Evolutionary conservation across 2,888 invertebrate species (phyloP).

Genomic region (Cerastis rubricosa): DNA sequence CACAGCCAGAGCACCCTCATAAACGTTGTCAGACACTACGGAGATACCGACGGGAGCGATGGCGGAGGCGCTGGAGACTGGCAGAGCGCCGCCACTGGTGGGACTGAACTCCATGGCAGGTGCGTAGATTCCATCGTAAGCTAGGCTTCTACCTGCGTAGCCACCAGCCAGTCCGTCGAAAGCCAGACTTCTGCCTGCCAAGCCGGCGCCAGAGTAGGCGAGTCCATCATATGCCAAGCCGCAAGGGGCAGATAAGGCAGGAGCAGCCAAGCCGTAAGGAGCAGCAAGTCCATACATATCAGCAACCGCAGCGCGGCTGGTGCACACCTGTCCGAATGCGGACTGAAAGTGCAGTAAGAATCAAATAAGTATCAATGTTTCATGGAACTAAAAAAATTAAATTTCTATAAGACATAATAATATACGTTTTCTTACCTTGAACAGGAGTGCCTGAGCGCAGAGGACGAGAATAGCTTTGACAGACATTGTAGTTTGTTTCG

Average conservation of each 20-base stretch:
- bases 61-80: conserved; percentile 33
- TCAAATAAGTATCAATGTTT: background rate
- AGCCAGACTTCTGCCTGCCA: conserved; percentile 1
- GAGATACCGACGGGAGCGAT: conserved; percentile 29
- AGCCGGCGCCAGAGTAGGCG: background rate
- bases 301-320: conserved; percentile 43
- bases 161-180: background rate
- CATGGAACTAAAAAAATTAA: too few relatives aligned
- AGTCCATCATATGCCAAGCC: conserved; percentile 18
- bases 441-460: too few relatives aligned
- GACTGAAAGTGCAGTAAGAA: conserved; percentile 31
- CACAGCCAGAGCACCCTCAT: conserved; percentile 63
- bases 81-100: conserved; percentile 49
- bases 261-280: conserved; percentile 21
- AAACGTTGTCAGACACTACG: conserved; percentile 50
- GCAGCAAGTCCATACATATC: conserved; percentile 19
- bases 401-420: too few relatives aligned
- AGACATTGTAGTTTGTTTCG: too few relatives aligned
- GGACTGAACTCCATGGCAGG: conserved; percentile 32
- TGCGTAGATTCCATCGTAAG: conserved; percentile 13
- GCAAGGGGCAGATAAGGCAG: conserved; percentile 14
- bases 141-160: background rate
- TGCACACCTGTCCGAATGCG: conserved; percentile 33
- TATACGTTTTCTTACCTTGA: too few relatives aligned
- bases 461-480: too few relatives aligned